These are phyloP conservation scores for Cardiocondyla obscurior DNA, from an alignment of 1,140 invertebrate genomes.

Conservation along the genomic window DNA sequence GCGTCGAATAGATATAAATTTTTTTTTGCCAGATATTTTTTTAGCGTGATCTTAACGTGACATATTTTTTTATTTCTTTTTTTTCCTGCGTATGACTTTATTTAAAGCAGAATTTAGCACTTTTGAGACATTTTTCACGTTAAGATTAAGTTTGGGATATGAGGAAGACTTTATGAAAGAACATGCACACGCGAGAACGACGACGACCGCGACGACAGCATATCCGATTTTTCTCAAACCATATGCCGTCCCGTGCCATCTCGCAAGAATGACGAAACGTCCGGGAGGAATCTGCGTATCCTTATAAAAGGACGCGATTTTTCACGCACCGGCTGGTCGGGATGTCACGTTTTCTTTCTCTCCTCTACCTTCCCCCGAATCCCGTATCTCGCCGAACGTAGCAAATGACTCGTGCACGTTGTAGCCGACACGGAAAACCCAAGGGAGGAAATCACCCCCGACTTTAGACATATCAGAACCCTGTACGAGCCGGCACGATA, in stretches of 20 bases:
- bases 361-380: not conserved
- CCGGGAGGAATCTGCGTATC: conserved; percentile 63
- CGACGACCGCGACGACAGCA: conserved; percentile 30
- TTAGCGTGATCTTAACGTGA: not conserved
- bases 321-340: conserved; percentile 73
- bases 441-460: conserved; percentile 35
- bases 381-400: conserved; percentile 65
- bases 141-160: not conserved
- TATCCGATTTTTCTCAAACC: conserved; percentile 26
- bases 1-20: not conserved
- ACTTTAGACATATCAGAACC: conserved; percentile 24
- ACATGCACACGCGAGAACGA: conserved; percentile 8
- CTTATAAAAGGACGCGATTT: conserved; percentile 64
- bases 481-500: not conserved
- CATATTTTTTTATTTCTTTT: no score
- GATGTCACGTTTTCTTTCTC: conserved; percentile 57
- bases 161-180: not conserved
- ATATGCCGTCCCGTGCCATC: conserved; percentile 20
- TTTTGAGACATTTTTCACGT: not conserved
- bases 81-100: not conserved
- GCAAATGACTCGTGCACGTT: conserved; percentile 71
- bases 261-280: conserved; percentile 41
- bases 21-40: not conserved
- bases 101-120: not conserved
- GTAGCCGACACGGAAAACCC: conserved; percentile 13